Evolutionary conservation across 2,797 vertebrate genomes (phyloP).

Genomic region (Somateria mollissima): DNA sequence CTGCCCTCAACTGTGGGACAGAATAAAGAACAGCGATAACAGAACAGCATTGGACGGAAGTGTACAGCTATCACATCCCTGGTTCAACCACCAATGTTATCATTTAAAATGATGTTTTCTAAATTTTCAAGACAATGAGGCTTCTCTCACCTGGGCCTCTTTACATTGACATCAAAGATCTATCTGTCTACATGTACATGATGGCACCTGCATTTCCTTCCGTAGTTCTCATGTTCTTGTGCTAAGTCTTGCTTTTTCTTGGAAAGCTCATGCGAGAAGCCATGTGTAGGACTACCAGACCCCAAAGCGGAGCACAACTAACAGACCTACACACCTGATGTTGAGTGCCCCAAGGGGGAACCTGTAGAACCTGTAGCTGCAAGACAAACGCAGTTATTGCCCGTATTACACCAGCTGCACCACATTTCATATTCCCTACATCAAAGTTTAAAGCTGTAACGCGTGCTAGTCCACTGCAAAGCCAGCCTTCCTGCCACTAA

Average conservation of each 20-base stretch:
- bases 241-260: background rate
- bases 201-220: background rate
- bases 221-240: background rate
- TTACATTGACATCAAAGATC: background rate
- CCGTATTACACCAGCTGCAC: background rate
- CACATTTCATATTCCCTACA: background rate
- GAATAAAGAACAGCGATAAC: background rate
- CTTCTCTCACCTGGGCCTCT: background rate
- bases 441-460: conserved; percentile 21
- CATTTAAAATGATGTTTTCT: background rate
- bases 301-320: background rate
- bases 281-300: background rate
- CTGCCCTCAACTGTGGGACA: background rate
- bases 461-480: background rate
- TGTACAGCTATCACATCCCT: background rate
- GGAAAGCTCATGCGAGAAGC: background rate
- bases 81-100: background rate
- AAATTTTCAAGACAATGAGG: background rate
- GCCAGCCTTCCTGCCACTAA: background rate
- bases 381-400: background rate
- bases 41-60: background rate
- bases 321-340: background rate
- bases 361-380: background rate
- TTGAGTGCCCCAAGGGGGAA: background rate
- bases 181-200: background rate